Percentiles rank a stretch among this genome's conserved stretches.
Evolutionary conservation across 2,888 invertebrate species (phyloP).

Genomic region (Dromius quadrimaculatus): DNA sequence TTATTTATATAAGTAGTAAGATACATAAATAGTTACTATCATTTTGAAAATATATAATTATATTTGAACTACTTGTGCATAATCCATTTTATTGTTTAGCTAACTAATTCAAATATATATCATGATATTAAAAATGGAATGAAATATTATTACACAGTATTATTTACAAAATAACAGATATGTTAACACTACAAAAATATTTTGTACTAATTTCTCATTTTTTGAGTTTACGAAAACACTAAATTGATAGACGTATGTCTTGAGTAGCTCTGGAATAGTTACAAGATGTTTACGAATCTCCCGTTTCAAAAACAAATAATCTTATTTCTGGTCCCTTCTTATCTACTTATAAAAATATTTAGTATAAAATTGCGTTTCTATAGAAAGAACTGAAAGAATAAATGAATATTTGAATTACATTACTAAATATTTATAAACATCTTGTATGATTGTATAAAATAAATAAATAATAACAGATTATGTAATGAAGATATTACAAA

Average conservation of each 20-base stretch:
- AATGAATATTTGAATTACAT: constrained; percentile 14
- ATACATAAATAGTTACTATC: not conserved
- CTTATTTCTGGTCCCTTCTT: constrained; percentile 4
- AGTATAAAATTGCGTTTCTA: too few relatives aligned
- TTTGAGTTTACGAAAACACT: too few relatives aligned
- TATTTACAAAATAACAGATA: constrained; percentile 21
- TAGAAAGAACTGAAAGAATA: not conserved
- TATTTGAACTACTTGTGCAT: constrained; percentile 17
- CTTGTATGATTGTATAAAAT: constrained; percentile 33
- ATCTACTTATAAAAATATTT: not conserved
- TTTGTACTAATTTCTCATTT: constrained; percentile 29
- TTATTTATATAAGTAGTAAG: not conserved
- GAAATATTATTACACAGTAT: not conserved
- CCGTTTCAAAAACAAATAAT: not conserved
- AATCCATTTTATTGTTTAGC: not conserved
- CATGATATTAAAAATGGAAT: not conserved
- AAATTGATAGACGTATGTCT: too few relatives aligned
- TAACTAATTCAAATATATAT: not conserved
- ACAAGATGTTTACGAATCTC: too few relatives aligned
- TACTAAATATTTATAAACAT: constrained; percentile 30
- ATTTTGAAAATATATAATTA: constrained; percentile 25
- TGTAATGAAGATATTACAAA: constrained; percentile 10
- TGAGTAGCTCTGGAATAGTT: too few relatives aligned
- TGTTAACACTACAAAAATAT: constrained; percentile 26
- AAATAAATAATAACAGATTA: constrained; percentile 31